Base-by-base conservation (phyloP, 2,797 vertebrate species). In the Aratinga solstitialis region DNA sequence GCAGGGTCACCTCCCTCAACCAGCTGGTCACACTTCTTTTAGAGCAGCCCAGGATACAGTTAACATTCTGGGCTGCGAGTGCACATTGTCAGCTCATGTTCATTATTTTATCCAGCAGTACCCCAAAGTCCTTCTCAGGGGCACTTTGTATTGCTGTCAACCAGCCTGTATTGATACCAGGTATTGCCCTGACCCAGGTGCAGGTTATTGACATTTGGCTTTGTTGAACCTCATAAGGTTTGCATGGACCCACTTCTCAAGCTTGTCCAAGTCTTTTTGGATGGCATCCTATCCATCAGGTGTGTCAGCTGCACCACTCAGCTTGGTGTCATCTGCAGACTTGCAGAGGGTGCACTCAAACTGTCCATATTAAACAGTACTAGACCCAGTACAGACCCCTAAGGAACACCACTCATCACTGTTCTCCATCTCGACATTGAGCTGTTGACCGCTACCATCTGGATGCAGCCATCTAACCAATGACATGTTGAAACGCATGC, bases 21-120 rank as follows among this genome's bases (percentile, higher is more conserved):
- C n/a, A 61, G 10, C 67, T 61, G 40, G 56, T 27, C 22, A 3
- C 18, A 10, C 47, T 79, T 32, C 43, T 61, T 69, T 69, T 75
- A 42, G 6, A 62, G n/a, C 68, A 71, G n/a, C n/a, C 0, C 0
- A 56, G 45, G 19, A 56, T 36, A 13, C 0, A 59, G 22, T 59
- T 24, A 59, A 23, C n/a, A 0, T n/a, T 65, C 19, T 54, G 40
- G 29, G 12, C 27, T 82, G 32, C 4, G 16, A 59, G 36, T 3
- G 3, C 12, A 13, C 18, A 1, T 42, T 68, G 59, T 27, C 30
- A 22, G n/a, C 19, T 50, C 10, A 7, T 51, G 38, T 23, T 54
- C 30, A 34, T 24, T 40, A 38, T 50, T 13, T 54, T 9, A 54
- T 26, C 23, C 43, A 13, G 26, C 20, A 27, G 22, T 51, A 56